Conservation (phyloP, 2,797 vertebrate genomes). For the Gymnothorax reevesii region DNA sequence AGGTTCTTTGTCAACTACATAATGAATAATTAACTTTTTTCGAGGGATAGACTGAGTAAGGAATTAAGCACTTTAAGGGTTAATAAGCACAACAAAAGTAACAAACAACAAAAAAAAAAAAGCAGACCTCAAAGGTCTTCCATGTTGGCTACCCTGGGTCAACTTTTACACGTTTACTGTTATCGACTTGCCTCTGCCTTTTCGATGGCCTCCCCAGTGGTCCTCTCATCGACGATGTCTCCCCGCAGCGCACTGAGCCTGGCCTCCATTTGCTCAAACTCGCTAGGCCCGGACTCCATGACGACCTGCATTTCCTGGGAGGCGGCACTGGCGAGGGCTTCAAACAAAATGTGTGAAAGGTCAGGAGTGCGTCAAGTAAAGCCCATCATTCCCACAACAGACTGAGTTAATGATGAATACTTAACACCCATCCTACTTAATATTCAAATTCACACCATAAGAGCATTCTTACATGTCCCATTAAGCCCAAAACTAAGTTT, state of each 20-base stretch:
- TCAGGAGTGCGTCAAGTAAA: neutral
- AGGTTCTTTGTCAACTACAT: too few relatives aligned
- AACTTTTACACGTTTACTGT: too few relatives aligned
- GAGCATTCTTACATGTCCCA: too few relatives aligned
- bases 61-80: too few relatives aligned
- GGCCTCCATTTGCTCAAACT: slow-evolving; percentile 63
- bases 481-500: neutral
- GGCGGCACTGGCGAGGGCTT: slow-evolving; percentile 72
- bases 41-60: too few relatives aligned
- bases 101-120: too few relatives aligned
- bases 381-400: neutral
- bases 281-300: slow-evolving; percentile 65
- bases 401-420: neutral
- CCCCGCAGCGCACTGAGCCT: slow-evolving; percentile 60
- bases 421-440: neutral
- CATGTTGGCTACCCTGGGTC: too few relatives aligned
- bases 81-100: too few relatives aligned
- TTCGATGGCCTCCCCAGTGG: slow-evolving; percentile 74
- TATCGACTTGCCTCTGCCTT: slow-evolving; percentile 76
- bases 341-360: neutral
- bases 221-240: slow-evolving; percentile 57
- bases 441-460: neutral
- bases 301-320: slow-evolving; percentile 60
- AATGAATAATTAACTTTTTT: too few relatives aligned
- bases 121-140: too few relatives aligned